Evolutionary conservation across 92 coral and sea anemone genomes (phyloP).

Genomic region (Phenganax subtilis): DNA sequence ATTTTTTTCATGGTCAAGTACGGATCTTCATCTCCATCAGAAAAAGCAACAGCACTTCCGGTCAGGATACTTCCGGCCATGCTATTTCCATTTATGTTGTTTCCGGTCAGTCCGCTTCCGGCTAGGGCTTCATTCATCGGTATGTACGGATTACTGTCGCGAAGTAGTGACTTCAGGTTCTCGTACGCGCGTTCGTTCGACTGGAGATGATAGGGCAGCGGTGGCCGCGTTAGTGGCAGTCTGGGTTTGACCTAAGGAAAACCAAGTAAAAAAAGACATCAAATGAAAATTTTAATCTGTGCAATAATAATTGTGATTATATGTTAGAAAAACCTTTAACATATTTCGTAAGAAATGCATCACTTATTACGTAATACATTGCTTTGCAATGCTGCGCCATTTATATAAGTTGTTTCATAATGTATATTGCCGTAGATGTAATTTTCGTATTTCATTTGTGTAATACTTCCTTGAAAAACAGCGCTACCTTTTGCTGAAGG

Average conservation of each 20-base stretch:
- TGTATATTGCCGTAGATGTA: too few species aligned
- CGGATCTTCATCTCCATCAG: constrained; percentile 1
- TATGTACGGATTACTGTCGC: constrained; percentile 23
- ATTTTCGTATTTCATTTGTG: too few species aligned
- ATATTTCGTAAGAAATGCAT: too few species aligned
- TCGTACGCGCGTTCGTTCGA: constrained; percentile 13
- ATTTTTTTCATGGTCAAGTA: too few species aligned
- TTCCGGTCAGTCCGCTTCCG: background rate
- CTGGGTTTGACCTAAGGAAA: constrained; percentile 3
- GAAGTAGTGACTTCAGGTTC: constrained; percentile 3
- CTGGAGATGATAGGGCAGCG: background rate
- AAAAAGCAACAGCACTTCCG: constrained; percentile 6
- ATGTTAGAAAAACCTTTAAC: too few species aligned
- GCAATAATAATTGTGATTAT: too few species aligned
- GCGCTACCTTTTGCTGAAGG: too few species aligned
- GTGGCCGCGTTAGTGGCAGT: background rate
- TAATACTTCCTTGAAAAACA: too few species aligned
- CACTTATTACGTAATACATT: too few species aligned
- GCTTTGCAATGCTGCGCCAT: too few species aligned
- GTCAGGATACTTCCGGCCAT: background rate
- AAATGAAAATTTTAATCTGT: too few species aligned
- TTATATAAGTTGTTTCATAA: too few species aligned
- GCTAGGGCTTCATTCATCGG: constrained; percentile 36
- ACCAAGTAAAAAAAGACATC: background rate
- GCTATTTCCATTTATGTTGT: background rate